phyloP scores from a whole-genome alignment of 2,797 vertebrate species.

The Etheostoma perlongum region DNA sequence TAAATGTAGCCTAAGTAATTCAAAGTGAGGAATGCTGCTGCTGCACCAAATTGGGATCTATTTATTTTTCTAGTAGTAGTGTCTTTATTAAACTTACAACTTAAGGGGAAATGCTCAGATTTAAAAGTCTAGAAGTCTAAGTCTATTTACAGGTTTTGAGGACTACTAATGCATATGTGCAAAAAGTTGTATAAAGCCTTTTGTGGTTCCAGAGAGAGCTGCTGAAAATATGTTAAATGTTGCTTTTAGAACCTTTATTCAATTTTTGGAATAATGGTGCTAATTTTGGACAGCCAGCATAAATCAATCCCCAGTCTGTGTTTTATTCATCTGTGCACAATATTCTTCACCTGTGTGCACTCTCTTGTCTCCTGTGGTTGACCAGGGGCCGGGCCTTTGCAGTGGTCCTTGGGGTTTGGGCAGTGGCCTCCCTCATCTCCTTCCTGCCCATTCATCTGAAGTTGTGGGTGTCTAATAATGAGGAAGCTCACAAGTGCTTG shows the following conservation, averaged over 20 bases:
- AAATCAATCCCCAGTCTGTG: background rate
- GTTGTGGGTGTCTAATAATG: slow-evolving; percentile 85
- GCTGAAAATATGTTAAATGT: background rate
- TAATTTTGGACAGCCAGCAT: background rate
- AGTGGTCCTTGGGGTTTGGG: slow-evolving; percentile 92
- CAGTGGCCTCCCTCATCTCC: slow-evolving; percentile 94
- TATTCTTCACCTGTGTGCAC: background rate
- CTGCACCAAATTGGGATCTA: background rate
- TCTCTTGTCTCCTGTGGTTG: slow-evolving; percentile 67
- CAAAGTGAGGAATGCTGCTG: background rate
- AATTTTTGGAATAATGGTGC: too few species aligned
- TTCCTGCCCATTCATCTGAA: slow-evolving; percentile 96
- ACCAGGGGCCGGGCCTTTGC: slow-evolving; percentile 91
- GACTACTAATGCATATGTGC: background rate
- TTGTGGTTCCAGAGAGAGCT: background rate
- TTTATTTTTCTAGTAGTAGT: background rate
- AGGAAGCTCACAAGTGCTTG: slow-evolving; percentile 80
- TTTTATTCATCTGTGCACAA: background rate
- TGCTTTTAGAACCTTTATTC: background rate
- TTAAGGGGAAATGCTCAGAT: background rate
- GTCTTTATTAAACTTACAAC: background rate
- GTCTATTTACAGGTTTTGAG: too few species aligned
- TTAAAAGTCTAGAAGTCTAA: background rate
- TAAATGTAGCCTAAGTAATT: background rate
- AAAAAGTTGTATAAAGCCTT: background rate